Evolutionary conservation across 2,888 invertebrate species (phyloP).

Genomic region (Cataglyphis cursor): DNA sequence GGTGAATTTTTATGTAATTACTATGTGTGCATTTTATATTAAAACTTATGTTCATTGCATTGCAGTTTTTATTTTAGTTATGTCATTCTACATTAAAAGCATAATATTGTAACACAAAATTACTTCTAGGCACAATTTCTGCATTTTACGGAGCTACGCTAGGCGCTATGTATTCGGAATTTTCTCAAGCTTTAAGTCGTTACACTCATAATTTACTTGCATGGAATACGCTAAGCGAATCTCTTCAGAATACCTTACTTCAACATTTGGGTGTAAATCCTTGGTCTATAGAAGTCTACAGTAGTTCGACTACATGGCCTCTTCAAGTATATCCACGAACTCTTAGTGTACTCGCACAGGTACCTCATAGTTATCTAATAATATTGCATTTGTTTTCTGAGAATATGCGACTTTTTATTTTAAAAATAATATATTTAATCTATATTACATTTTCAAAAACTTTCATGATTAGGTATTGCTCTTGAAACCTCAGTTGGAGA

Average conservation of each 20-base stretch:
- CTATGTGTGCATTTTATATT: conserved; percentile 61
- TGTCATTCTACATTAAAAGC: conserved; percentile 6
- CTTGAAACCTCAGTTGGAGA: conserved; percentile 93
- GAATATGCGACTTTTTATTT: neutral
- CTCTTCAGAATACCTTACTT: conserved; percentile 91
- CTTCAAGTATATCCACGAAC: conserved; percentile 93
- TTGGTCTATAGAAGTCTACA: conserved; percentile 89
- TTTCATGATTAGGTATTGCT: conserved; percentile 89
- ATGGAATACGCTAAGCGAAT: conserved; percentile 90
- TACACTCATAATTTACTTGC: conserved; percentile 93
- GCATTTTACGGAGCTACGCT: conserved; percentile 91
- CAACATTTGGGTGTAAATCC: conserved; percentile 93
- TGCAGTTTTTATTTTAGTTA: neutral
- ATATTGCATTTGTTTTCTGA: conserved; percentile 15
- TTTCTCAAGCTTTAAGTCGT: conserved; percentile 92
- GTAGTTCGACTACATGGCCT: conserved; percentile 90
- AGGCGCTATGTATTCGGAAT: conserved; percentile 91
- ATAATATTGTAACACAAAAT: conserved; percentile 7
- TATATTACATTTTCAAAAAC: conserved; percentile 31
- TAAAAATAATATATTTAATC: conserved; percentile 39
- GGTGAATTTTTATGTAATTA: conserved; percentile 83
- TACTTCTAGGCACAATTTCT: conserved; percentile 90
- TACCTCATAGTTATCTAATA: conserved; percentile 74
- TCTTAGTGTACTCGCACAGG: conserved; percentile 94
- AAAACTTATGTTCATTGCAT: neutral